Conservation (phyloP, 2,113 vertebrate genomes). For the Cyprinodon variegatus region DNA sequence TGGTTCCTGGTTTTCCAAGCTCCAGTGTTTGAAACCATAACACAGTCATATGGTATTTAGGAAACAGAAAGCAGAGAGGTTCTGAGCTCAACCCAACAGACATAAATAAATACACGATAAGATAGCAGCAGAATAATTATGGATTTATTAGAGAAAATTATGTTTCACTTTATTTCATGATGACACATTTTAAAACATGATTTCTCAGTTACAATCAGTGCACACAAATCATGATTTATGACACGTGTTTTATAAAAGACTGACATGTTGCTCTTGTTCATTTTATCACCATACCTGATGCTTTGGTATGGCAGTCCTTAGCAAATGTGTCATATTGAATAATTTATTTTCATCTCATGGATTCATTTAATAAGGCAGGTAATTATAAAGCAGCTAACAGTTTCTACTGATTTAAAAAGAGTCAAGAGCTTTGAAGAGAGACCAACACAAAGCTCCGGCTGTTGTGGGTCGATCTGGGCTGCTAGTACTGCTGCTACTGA, state of each 20-base stretch:
- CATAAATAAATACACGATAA: neutral
- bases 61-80: slow-evolving; percentile 21
- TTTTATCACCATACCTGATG: slow-evolving; percentile 12
- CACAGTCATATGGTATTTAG: slow-evolving; percentile 19
- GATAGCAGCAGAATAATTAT: neutral
- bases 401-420: neutral
- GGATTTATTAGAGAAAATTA: neutral
- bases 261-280: slow-evolving; percentile 13
- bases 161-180: neutral
- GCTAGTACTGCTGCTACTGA: slow-evolving; percentile 5
- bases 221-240: neutral
- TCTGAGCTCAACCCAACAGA: neutral
- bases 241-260: slow-evolving; percentile 4
- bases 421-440: too few species aligned
- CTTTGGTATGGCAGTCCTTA: neutral
- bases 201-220: neutral
- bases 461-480: neutral
- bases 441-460: too few species aligned
- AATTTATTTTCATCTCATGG: neutral
- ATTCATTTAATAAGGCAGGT: neutral
- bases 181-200: neutral
- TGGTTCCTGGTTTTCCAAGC: neutral
- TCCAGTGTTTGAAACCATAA: slow-evolving; percentile 21
- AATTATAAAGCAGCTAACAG: neutral
- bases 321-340: slow-evolving; percentile 2